Conservation (phyloP, 2,113 vertebrate species). For the Lasiurus borealis region DNA sequence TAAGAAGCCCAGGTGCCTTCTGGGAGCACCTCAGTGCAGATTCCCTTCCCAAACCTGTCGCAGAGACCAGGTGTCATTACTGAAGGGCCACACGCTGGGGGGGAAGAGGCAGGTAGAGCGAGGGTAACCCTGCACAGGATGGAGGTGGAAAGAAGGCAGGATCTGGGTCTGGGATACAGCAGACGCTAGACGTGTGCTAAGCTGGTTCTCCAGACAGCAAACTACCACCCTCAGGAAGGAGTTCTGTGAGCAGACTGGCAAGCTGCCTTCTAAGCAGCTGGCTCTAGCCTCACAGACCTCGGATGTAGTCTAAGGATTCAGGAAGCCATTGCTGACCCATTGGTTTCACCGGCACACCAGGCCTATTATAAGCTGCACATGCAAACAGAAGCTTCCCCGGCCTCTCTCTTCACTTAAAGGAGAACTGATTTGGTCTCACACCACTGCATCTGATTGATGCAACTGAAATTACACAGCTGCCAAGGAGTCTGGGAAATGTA, state of each 20-base stretch:
- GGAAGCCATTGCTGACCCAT: conserved; percentile 10
- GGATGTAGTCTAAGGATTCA: not conserved
- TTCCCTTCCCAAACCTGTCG: not conserved
- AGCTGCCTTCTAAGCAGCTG: not conserved
- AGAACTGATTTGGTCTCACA: not conserved
- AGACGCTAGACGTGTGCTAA: not conserved
- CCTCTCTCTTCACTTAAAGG: not conserved
- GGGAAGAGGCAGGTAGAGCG: not conserved
- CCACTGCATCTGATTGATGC: not conserved
- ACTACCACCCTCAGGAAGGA: not conserved
- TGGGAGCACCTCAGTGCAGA: not conserved
- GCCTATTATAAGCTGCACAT: not conserved
- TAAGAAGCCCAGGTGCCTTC: conserved; percentile 28
- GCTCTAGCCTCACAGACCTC: not conserved
- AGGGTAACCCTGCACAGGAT: not conserved
- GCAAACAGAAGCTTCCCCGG: conserved; percentile 9
- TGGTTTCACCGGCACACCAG: not conserved
- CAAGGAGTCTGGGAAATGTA: conserved; percentile 65
- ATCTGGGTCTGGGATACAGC: not conserved
- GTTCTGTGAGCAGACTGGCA: not conserved
- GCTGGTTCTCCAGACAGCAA: not conserved
- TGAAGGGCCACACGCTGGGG: not conserved
- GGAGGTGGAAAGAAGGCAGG: not conserved
- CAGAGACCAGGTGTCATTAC: not conserved
- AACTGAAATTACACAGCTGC: conserved; percentile 29